These are phyloP conservation scores for Hirudinaria manillensis DNA, from an alignment of 2,888 invertebrate species.

Conservation along the genomic window DNA sequence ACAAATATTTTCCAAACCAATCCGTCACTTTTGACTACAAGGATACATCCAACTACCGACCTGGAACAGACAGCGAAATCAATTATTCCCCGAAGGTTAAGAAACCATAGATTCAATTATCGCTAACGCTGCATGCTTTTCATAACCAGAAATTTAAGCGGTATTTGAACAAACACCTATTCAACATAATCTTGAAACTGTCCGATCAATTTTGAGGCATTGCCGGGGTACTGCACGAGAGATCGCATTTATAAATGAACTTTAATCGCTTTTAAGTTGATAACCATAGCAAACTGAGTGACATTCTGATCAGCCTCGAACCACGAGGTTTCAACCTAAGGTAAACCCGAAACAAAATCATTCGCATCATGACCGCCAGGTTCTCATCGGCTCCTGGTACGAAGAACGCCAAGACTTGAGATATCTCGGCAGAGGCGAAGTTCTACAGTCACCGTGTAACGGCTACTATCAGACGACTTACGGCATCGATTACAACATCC, in stretches of 20 bases:
- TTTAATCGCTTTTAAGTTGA: too few relatives aligned
- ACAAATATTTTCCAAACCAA: background rate
- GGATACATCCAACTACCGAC: background rate
- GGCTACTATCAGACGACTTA: background rate
- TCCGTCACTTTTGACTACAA: constrained; percentile 4
- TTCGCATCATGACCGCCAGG: background rate
- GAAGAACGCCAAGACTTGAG: constrained; percentile 9
- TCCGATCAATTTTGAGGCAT: too few relatives aligned
- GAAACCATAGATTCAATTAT: background rate
- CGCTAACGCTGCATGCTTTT: too few relatives aligned
- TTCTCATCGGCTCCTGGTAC: background rate
- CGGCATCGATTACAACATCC: background rate
- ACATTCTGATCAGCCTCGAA: too few relatives aligned
- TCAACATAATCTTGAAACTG: too few relatives aligned
- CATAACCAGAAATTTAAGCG: too few relatives aligned
- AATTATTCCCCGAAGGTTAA: background rate
- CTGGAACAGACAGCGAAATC: background rate
- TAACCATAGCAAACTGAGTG: too few relatives aligned
- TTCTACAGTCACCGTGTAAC: background rate
- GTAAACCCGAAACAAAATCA: background rate
- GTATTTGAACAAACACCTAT: too few relatives aligned
- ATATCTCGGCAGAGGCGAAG: background rate
- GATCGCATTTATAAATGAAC: too few relatives aligned
- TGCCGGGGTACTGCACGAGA: too few relatives aligned
- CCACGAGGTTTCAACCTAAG: background rate